A percentile compares a stretch with the other conserved stretches of the same genome.
phyloP scores from a whole-genome alignment of 2,797 vertebrate genomes.

The Danionella dracula region DNA sequence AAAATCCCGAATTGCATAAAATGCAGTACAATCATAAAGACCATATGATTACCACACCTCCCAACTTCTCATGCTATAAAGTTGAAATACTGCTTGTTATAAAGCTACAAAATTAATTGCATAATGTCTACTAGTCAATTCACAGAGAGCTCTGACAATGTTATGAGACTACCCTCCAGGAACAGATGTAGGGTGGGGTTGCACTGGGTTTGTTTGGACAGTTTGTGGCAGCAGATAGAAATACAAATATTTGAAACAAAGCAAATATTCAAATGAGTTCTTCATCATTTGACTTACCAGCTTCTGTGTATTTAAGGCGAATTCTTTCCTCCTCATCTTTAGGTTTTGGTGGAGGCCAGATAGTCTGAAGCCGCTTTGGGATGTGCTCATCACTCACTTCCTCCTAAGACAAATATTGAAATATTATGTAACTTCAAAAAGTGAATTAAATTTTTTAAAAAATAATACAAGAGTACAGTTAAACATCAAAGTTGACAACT shows the following conservation, averaged over 20 bases:
- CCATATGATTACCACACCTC: too few relatives aligned
- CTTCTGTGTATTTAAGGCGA: constrained; percentile 95
- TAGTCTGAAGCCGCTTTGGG: constrained; percentile 86
- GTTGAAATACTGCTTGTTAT: too few relatives aligned
- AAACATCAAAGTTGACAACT: too few relatives aligned
- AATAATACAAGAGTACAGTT: too few relatives aligned
- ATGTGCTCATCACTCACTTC: constrained; percentile 83
- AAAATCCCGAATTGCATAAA: too few relatives aligned
- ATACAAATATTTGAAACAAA: constrained; percentile 37
- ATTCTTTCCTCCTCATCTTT: constrained; percentile 84
- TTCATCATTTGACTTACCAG: constrained; percentile 68
- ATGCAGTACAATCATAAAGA: too few relatives aligned
- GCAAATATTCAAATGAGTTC: constrained; percentile 45
- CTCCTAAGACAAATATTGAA: constrained; percentile 24
- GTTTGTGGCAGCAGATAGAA: constrained; percentile 18
- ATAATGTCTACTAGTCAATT: too few relatives aligned
- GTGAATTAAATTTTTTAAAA: background rate
- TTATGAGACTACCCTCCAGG: background rate
- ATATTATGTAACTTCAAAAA: background rate
- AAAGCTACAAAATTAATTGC: too few relatives aligned
- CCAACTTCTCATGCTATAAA: too few relatives aligned
- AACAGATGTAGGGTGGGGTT: constrained; percentile 50
- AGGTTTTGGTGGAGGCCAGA: constrained; percentile 88
- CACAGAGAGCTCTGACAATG: too few relatives aligned
- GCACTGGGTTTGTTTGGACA: constrained; percentile 43